Base-by-base conservation (phyloP, 2,113 vertebrate species). In the Fulmarus glacialis region DNA sequence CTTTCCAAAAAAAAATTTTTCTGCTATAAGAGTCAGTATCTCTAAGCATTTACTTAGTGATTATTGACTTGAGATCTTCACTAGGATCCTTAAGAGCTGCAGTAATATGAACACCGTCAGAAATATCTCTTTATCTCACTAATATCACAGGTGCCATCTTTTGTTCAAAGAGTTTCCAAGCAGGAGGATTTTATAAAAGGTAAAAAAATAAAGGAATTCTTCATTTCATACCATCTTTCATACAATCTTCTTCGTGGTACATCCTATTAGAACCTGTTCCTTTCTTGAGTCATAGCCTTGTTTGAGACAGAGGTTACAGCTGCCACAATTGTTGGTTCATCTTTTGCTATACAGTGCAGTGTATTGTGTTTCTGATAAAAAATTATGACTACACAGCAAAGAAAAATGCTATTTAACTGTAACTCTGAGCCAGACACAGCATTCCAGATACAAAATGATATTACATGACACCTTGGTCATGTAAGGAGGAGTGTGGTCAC, bases 401-500 rank as follows among this genome's bases (percentile, higher is more conserved):
- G 18, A 85, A 77, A 82, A 89, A 63, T 43, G 34, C 7, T 52
- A 11, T 55, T 60, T 87, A 38, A 40, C 59, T 30, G 17, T 30
- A 64, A 38, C 8, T 91, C 9, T 84, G 59, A 55, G 10, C 4
- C 24, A 79, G n/a, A 66, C 17, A 42, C 7, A 72, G 15, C 5
- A 12, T 72, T 71, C 18, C 16, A 59, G 36, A 75, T n/a, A 38
- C n/a, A 7, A 70, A 58, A 30, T 3, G 3, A 5, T 43, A 48
- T 72, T 75, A 20, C 0, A 1, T 43, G n/a, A 21, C 13, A 38
- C 3, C 3, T 38, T 74, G 2, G 3, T 72, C 32, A 17, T 16
- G 4, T 74, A 55, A 26, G 20, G 32, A 56, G 12, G 24, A 30
- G 3, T 22, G 36, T 43, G 11, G 7, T 45, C 22, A 71, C n/a